Conservation (phyloP, 1,140 invertebrate genomes). For the Magallana angulata region DNA sequence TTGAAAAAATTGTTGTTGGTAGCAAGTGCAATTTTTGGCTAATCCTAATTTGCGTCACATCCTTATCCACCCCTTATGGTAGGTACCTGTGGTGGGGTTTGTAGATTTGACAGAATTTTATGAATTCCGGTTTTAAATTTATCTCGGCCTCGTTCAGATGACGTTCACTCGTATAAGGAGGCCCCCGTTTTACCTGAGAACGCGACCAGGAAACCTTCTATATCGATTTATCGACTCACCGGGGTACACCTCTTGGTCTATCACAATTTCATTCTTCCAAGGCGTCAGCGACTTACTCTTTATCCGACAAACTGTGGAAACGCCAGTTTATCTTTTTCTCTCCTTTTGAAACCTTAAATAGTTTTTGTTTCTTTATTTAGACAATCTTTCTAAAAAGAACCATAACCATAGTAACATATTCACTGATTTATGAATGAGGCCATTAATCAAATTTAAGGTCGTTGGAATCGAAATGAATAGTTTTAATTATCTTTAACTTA, state of each 20-base stretch:
- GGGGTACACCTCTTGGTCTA: not conserved
- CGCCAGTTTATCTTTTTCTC: not conserved
- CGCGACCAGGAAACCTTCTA: not conserved
- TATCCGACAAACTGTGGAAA: not conserved
- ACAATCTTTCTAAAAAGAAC: not conserved
- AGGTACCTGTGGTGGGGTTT: not conserved
- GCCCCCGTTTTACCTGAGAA: not conserved
- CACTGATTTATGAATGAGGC: not conserved
- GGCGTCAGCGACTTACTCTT: not conserved
- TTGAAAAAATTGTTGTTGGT: not conserved
- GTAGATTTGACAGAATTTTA: constrained; percentile 25
- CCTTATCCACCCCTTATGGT: not conserved
- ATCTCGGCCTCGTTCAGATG: not conserved
- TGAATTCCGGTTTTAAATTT: constrained; percentile 1
- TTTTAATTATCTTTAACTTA: not conserved
- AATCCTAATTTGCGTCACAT: constrained; percentile 9
- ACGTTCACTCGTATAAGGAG: not conserved
- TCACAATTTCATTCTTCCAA: not conserved
- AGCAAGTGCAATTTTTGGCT: not conserved
- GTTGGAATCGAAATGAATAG: not conserved
- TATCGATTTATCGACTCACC: constrained; percentile 27
- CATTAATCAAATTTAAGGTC: not conserved
- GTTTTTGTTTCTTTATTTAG: not conserved
- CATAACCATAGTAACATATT: not conserved
- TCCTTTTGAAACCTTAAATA: not conserved